Conservation (phyloP, 2,113 vertebrate genomes). For the Urocitellus parryii region DNA sequence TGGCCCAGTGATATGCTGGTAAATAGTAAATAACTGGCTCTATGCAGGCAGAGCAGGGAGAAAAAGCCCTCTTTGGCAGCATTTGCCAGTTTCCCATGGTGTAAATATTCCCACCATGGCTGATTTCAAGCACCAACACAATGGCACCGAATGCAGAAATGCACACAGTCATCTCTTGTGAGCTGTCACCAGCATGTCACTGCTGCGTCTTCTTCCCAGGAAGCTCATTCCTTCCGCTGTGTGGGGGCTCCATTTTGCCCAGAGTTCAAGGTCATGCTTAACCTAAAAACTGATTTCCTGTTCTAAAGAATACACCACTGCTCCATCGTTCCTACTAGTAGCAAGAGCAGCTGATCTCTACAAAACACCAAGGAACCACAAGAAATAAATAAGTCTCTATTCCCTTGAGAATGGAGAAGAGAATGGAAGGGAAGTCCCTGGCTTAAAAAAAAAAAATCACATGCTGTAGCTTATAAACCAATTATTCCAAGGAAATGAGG, state of each 20-base stretch:
- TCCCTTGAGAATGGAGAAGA: not conserved
- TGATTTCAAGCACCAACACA: not conserved
- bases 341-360: not conserved
- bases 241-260: not conserved
- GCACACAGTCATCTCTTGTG: not conserved
- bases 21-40: not conserved
- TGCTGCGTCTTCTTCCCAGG: not conserved
- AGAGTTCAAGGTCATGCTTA: not conserved
- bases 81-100: not conserved
- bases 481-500: conserved; percentile 20
- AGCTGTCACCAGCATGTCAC: not conserved
- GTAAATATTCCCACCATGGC: not conserved
- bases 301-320: not conserved
- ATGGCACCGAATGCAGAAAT: not conserved
- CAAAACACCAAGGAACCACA: not conserved
- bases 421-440: conserved; percentile 18
- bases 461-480: not conserved
- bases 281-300: not conserved
- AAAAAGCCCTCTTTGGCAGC: not conserved
- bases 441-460: not conserved
- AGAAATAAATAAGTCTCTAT: not conserved
- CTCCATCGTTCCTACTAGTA: not conserved
- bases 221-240: not conserved
- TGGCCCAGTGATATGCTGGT: not conserved
- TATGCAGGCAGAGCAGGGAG: not conserved